Conservation (phyloP, 2,888 invertebrate species). For the Nudaria mundana region DNA sequence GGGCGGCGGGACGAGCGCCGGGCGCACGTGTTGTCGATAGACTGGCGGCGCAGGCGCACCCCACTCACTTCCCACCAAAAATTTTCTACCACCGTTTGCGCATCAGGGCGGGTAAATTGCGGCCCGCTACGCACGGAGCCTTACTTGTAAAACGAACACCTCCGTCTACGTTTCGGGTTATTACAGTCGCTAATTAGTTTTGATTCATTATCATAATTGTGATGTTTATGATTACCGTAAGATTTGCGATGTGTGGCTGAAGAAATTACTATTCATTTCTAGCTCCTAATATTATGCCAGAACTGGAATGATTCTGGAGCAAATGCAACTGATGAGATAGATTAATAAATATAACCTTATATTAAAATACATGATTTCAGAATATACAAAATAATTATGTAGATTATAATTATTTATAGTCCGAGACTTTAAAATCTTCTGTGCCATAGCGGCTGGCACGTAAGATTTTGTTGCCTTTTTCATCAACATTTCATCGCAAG, state of each 20-base stretch:
- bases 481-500: too few species aligned
- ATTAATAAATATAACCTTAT: background rate
- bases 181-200: conserved; percentile 30
- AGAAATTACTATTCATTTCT: background rate
- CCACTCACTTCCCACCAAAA: conserved; percentile 79
- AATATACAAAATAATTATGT: background rate
- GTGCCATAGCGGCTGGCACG: too few species aligned
- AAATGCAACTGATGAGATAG: background rate
- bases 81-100: conserved; percentile 67
- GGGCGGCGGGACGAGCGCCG: conserved; percentile 56
- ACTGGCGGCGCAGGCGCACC: conserved; percentile 76
- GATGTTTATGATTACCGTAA: conserved; percentile 29
- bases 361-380: background rate
- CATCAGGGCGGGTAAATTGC: conserved; percentile 50
- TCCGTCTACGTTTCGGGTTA: conserved; percentile 17
- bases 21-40: conserved; percentile 64
- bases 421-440: too few species aligned
- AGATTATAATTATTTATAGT: too few species aligned
- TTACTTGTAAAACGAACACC: conserved; percentile 4
- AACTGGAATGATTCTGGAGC: background rate
- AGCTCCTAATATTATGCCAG: background rate
- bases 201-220: conserved; percentile 34
- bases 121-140: conserved; percentile 51
- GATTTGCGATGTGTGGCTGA: conserved; percentile 20
- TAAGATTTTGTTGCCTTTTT: too few species aligned